These are phyloP conservation scores for Euphonia xanthogaster DNA, from an alignment of 2,797 vertebrate genomes.

Conservation along the genomic window DNA sequence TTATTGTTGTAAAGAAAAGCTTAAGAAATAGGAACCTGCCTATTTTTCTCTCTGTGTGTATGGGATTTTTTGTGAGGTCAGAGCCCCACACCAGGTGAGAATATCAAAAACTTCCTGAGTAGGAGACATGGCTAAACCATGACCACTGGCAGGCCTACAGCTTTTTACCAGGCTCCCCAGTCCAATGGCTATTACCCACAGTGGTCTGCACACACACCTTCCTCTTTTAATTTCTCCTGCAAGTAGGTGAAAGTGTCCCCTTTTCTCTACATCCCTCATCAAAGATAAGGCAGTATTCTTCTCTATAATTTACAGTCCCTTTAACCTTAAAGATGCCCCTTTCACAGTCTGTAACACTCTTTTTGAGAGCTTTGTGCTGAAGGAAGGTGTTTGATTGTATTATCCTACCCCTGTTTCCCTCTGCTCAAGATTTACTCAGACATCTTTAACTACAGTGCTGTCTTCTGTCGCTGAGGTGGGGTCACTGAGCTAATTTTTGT, in stretches of 20 bases:
- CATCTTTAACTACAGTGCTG: background rate
- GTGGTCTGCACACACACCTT: background rate
- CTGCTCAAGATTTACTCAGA: background rate
- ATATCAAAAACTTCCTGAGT: background rate
- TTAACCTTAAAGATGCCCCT: background rate
- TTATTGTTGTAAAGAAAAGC: background rate
- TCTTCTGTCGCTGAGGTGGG: background rate
- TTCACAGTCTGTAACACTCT: background rate
- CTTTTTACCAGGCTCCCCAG: background rate
- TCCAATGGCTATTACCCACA: background rate
- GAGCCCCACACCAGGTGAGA: background rate
- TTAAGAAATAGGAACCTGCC: background rate
- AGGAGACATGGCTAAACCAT: background rate
- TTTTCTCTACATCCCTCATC: background rate
- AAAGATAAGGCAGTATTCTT: constrained; percentile 6
- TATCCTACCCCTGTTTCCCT: background rate
- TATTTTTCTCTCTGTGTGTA: background rate
- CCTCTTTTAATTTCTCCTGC: background rate
- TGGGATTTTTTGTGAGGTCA: background rate
- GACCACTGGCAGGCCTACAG: background rate
- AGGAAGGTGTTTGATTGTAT: background rate
- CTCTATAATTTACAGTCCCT: background rate
- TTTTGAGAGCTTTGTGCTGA: background rate
- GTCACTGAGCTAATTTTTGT: background rate
- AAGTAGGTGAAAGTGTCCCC: background rate